Evolutionary conservation across 2,888 invertebrate species (phyloP).

Genomic region (Mactromeris polynyma): DNA sequence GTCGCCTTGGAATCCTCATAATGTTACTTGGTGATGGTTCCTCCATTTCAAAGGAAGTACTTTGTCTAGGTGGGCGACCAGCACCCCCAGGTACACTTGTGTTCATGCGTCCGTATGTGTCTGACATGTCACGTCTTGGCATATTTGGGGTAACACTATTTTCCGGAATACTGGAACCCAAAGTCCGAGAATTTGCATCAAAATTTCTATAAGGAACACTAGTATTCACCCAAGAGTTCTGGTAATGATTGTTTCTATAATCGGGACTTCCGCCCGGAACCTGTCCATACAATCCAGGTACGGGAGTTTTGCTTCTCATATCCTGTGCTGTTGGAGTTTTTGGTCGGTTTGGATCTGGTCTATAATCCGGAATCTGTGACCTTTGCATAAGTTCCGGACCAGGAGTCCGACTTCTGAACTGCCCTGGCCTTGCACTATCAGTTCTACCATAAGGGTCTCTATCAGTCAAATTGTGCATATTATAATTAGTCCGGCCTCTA

Average conservation of each 20-base stretch:
- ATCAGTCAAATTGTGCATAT: conserved; percentile 74
- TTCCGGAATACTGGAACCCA: conserved; percentile 73
- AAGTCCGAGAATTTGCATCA: conserved; percentile 68
- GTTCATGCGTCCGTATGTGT: conserved; percentile 67
- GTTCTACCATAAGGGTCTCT: conserved; percentile 69
- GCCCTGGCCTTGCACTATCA: conserved; percentile 79
- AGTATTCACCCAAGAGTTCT: conserved; percentile 64
- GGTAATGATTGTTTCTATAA: conserved; percentile 68
- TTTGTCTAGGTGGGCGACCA: conserved; percentile 87
- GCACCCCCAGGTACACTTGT: conserved; percentile 76
- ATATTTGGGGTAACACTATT: conserved; percentile 67
- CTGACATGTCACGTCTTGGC: conserved; percentile 68
- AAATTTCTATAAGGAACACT: conserved; percentile 68
- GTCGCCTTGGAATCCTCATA: conserved; percentile 79
- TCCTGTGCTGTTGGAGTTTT: conserved; percentile 85
- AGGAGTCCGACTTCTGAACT: conserved; percentile 86
- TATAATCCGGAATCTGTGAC: conserved; percentile 78
- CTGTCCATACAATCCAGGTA: conserved; percentile 75
- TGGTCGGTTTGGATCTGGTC: conserved; percentile 80
- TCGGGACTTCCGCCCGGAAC: conserved; percentile 71
- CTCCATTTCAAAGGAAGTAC: conserved; percentile 90
- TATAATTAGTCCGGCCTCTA: conserved; percentile 67
- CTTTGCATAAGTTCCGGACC: conserved; percentile 86
- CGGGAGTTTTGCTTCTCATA: conserved; percentile 86
- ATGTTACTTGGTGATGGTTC: conserved; percentile 88